Evolutionary conservation across 2,888 invertebrate species (phyloP), one percentile per base, ranked within the genome.

Genomic region (Eilema sororculum): DNA sequence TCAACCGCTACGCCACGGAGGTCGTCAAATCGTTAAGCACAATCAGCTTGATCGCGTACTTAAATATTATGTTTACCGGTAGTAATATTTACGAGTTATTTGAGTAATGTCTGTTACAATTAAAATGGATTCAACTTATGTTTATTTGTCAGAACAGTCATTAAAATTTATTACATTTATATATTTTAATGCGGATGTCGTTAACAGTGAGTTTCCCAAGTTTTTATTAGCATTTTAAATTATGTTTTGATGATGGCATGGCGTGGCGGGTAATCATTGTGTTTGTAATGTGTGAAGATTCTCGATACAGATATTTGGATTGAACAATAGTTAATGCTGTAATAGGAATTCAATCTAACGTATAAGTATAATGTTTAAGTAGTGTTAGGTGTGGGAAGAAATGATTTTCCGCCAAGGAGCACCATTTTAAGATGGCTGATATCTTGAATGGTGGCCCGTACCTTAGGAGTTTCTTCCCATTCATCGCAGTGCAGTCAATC

Each of bases 101-200:
- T 66, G 57, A 69, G 62, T 68, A 72, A 74, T 67, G 69, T 57
- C 20, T 60, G 60, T 61, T 65, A 67, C 25, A 69, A 72, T 65
- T 62, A 71, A 52, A 58, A 64, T 59, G 62, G 62, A 41, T 69
- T 66, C 57, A 28, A 68, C 20, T 37, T 22, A 13, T 63, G 33
- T 75, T 69, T 69, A 56, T 68, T 78, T 69, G 73, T 73, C 59
- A 67, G 67, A 64, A 68, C 25, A 37, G 46, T 57, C 62, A 22
- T 79, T 64, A 73, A 75, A 67, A 22, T 74, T 80, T 76, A 76
- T 78, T 41, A 37, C 58, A 22, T 67, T 41, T 67, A 69, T 41
- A 65, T 52, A 20, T 63, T 30, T 67, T 28, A 52, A 70, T 52
- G 59, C 77, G 77, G 74, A 81, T 62, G 65, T 73, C 9, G 28